phyloP scores from a whole-genome alignment of 2,888 invertebrate species.

The Hypolimnas misippus region DNA sequence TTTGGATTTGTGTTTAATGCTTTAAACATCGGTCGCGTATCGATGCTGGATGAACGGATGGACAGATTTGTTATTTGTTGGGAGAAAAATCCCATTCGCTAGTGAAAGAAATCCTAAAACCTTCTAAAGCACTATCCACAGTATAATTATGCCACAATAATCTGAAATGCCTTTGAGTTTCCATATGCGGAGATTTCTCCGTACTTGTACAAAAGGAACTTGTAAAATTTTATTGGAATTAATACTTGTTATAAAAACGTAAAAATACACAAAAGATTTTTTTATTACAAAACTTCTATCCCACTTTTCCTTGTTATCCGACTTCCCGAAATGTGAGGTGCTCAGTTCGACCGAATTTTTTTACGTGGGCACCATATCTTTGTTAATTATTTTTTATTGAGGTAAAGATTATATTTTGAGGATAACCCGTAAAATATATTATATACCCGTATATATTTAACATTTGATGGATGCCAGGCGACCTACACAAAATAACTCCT shows the following conservation, averaged over 20 bases:
- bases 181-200: conserved; percentile 68
- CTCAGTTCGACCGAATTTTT: too few relatives aligned
- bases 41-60: conserved; percentile 69
- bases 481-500: too few relatives aligned
- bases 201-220: conserved; percentile 80
- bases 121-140: conserved; percentile 60
- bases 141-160: conserved; percentile 60
- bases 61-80: conserved; percentile 57
- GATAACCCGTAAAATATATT: too few relatives aligned
- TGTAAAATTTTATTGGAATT: conserved; percentile 81
- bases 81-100: conserved; percentile 48
- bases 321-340: background rate
- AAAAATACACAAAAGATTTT: conserved; percentile 57
- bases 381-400: too few relatives aligned
- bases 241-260: conserved; percentile 81
- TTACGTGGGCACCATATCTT: too few relatives aligned
- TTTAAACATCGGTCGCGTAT: conserved; percentile 51
- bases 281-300: conserved; percentile 5
- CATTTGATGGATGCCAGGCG: too few relatives aligned
- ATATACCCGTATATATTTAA: too few relatives aligned
- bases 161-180: conserved; percentile 68
- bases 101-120: conserved; percentile 54
- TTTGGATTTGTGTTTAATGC: conserved; percentile 24
- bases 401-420: too few relatives aligned
- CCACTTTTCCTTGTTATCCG: background rate